Evolutionary conservation across 2,113 vertebrate genomes (phyloP).

Genomic region (Phalacrocorax brasilianus): DNA sequence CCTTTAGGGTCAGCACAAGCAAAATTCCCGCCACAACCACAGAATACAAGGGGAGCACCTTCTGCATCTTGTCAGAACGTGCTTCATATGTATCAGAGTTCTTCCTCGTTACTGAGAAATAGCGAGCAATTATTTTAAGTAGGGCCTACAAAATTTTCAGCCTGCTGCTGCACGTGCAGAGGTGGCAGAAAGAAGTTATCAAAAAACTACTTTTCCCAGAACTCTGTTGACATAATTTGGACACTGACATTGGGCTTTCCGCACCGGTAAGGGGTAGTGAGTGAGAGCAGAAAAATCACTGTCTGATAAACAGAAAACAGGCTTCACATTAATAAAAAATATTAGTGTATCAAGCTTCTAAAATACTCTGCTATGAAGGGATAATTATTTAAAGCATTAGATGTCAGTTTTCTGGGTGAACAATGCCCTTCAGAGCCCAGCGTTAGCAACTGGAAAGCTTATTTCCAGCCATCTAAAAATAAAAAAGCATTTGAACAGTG

Average conservation of each 20-base stretch:
- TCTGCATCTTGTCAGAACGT: rapidly evolving
- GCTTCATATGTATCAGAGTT: neutral
- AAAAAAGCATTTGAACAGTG: neutral
- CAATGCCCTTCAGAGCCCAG: neutral
- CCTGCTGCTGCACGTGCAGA: neutral
- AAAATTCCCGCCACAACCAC: neutral
- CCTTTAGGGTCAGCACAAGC: neutral
- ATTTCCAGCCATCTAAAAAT: conserved; percentile 47
- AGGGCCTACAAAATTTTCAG: neutral
- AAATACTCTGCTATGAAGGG: neutral
- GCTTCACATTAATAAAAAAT: neutral
- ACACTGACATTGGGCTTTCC: neutral
- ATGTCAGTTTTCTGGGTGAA: neutral
- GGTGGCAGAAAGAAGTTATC: neutral
- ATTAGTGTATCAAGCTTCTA: neutral
- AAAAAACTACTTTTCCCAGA: neutral
- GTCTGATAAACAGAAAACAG: neutral
- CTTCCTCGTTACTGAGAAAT: neutral
- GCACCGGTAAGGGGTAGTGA: neutral
- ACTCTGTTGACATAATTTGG: neutral
- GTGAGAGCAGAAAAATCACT: neutral
- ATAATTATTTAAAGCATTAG: neutral
- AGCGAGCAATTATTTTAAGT: neutral
- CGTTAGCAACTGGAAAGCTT: neutral
- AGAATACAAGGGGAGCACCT: neutral